These are phyloP conservation scores for Luehdorfia chinensis DNA, from an alignment of 1,140 invertebrate genomes.

Conservation along the genomic window DNA sequence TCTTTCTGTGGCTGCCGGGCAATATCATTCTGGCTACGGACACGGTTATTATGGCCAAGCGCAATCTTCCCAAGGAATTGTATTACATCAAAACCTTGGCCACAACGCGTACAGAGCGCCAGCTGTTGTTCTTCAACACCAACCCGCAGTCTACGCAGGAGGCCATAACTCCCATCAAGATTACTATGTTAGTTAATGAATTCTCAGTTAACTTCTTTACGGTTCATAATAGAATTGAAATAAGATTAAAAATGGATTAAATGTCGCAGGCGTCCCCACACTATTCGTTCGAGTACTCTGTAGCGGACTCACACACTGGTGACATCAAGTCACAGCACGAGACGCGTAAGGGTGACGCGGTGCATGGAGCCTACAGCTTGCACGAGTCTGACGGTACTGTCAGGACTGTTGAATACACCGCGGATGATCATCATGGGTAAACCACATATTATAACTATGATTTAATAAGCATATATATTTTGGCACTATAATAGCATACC, in stretches of 20 bases:
- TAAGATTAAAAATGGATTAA: too few species aligned
- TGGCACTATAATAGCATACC: not conserved
- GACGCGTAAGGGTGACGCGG: constrained; percentile 76
- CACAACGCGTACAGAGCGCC: constrained; percentile 2
- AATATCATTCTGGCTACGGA: constrained; percentile 1
- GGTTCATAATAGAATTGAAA: too few species aligned
- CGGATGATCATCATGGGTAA: constrained; percentile 66
- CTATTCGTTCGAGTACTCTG: constrained; percentile 38
- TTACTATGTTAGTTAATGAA: constrained; percentile 30
- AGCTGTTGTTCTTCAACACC: constrained; percentile 1
- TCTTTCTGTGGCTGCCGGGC: constrained; percentile 20
- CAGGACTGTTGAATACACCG: constrained; percentile 74
- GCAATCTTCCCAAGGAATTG: constrained; percentile 39
- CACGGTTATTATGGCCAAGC: constrained; percentile 32
- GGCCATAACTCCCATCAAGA: constrained; percentile 34
- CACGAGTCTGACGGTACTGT: constrained; percentile 77
- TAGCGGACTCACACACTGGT: constrained; percentile 69
- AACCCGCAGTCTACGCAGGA: constrained; percentile 13
- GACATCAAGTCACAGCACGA: constrained; percentile 79
- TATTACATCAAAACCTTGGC: constrained; percentile 17
- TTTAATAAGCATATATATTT: not conserved
- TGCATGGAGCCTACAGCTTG: constrained; percentile 77
- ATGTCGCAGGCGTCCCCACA: constrained; percentile 35
- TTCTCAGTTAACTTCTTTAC: too few species aligned
- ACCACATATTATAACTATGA: not conserved